Evolutionary conservation across 2,797 vertebrate species (phyloP).

Genomic region (Pachyuromys duprasi): DNA sequence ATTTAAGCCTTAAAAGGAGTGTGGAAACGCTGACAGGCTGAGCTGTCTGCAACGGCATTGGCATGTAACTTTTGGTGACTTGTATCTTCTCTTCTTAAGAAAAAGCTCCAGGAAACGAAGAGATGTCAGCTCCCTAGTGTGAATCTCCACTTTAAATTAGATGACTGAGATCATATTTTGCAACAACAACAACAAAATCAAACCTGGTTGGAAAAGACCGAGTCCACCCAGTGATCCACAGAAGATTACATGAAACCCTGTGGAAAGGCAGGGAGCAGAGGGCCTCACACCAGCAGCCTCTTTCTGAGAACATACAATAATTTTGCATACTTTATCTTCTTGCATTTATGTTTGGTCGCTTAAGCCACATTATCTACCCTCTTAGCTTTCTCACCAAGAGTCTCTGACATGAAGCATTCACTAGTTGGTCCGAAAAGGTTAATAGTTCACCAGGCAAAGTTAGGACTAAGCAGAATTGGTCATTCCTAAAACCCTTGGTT

Average conservation of each 20-base stretch:
- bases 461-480: slow-evolving; percentile 88
- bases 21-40: not conserved
- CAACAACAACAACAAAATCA: not conserved
- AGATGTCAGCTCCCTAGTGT: not conserved
- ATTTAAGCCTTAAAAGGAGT: not conserved
- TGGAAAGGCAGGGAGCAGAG: not conserved
- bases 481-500: slow-evolving; percentile 87
- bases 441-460: slow-evolving; percentile 90
- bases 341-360: slow-evolving; percentile 84
- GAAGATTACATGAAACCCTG: not conserved
- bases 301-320: slow-evolving; percentile 55
- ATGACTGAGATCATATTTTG: slow-evolving; percentile 10
- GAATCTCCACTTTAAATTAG: slow-evolving; percentile 9
- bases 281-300: not conserved
- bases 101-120: not conserved
- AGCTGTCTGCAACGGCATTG: not conserved
- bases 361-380: slow-evolving; percentile 86
- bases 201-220: not conserved
- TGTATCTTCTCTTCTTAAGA: slow-evolving; percentile 33
- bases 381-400: slow-evolving; percentile 86
- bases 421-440: slow-evolving; percentile 89
- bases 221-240: not conserved
- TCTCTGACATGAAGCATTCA: slow-evolving; percentile 89
- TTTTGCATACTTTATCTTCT: slow-evolving; percentile 69
- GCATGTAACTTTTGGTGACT: not conserved